Conservation (phyloP, 2,888 invertebrate genomes). For the Orthonychiurus folsomi region DNA sequence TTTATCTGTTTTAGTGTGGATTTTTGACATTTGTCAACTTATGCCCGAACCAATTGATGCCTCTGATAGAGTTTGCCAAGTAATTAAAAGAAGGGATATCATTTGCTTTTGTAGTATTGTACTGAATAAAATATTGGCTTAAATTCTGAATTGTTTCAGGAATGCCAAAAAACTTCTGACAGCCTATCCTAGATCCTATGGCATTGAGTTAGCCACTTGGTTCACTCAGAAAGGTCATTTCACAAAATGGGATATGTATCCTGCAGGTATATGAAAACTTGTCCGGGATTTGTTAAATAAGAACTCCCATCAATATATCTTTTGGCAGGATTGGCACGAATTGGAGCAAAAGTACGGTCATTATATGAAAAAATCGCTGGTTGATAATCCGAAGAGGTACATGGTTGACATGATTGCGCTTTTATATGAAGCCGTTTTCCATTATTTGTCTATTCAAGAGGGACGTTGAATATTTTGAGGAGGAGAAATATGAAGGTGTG, state of each 20-base stretch:
- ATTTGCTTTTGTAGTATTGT: no score
- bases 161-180: background rate
- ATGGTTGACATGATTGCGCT: constrained; percentile 17
- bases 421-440: constrained; percentile 20
- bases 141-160: no score
- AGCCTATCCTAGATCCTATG: background rate
- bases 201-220: background rate
- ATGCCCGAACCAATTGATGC: background rate
- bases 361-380: background rate
- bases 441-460: constrained; percentile 14
- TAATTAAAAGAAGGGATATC: background rate
- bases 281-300: no score
- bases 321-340: no score
- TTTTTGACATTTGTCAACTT: background rate
- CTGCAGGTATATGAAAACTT: no score
- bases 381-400: constrained; percentile 20
- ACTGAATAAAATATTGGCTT: no score
- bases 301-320: no score
- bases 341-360: no score
- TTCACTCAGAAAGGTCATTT: background rate
- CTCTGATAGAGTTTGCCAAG: background rate
- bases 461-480: background rate
- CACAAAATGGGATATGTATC: no score
- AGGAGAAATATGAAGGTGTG: background rate
- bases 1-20: background rate